Base-by-base conservation (phyloP, 1,140 invertebrate species). In the Andricus grossulariae region DNA sequence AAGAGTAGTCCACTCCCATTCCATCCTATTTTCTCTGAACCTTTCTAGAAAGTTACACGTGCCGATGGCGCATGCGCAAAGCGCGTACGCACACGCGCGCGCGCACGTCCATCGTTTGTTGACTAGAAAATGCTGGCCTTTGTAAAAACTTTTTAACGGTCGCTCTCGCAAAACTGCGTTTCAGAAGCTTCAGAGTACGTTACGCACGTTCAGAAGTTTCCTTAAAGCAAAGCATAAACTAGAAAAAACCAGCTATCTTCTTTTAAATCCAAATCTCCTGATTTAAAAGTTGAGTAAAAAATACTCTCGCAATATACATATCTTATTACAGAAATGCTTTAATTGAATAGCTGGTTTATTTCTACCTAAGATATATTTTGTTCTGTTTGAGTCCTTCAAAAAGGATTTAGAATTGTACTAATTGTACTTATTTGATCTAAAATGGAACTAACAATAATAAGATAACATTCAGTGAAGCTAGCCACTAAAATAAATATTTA, bases 1-100 rank as follows among this genome's bases (percentile, higher is more conserved):
- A 80, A 75, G 71, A 76, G 72, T n/a, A n/a, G n/a, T n/a, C n/a
- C 74, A 74, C 74, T 74, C 19, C 66, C 60, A 74, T 74, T 50
- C 25, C 25, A 32, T 66, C 2, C 25, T 66, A 66, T 66, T 66
- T 45, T 71, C 8, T 39, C 50, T 50, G 52, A 72, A 72, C 32
- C 71, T 60, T 78, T 72, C 57, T 72, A 66, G 49, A 76, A 51
- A 54, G 45, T 76, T 51, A 60, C 45, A 55, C 72, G 73, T 73
- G 71, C 50, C 71, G 76, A 76, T 54, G 52, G 25, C 60, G 60
- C 55, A 45, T n/a, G 49, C 45, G n/a, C 60, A 54, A 32, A 3
- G 25, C 25, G 25, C 25, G 3, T n/a, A 25, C 25, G 25, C 25
- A 3, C 3, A 25, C 25, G 25, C 25, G 25, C 32, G 32, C 25